Evolutionary conservation across 2,797 vertebrate species (phyloP).

Genomic region (Leptoclinus maculatus): DNA sequence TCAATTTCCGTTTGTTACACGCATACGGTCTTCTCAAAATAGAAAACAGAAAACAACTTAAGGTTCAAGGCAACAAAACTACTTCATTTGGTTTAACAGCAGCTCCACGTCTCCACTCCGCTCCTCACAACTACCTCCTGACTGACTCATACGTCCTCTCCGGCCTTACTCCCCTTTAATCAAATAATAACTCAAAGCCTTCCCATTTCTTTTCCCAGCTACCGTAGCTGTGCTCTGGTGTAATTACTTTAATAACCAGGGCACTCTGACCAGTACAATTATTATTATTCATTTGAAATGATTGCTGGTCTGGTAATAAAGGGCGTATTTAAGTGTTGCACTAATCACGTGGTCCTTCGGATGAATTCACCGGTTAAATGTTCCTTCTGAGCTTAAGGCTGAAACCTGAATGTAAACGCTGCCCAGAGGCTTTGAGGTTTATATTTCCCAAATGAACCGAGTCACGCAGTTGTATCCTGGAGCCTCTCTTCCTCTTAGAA

Average conservation of each 20-base stretch:
- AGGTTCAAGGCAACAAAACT: too few relatives aligned
- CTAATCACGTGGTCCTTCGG: constrained; percentile 3
- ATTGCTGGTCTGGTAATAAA: constrained; percentile 8
- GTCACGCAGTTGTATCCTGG: constrained; percentile 5
- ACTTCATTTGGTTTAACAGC: too few relatives aligned
- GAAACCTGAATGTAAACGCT: constrained; percentile 12
- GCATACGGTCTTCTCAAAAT: too few relatives aligned
- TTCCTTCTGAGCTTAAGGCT: not conserved
- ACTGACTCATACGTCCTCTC: not conserved
- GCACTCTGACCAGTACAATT: constrained; percentile 14
- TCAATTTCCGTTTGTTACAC: too few relatives aligned
- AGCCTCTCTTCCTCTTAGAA: not conserved
- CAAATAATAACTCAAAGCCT: not conserved
- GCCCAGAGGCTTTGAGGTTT: constrained; percentile 4
- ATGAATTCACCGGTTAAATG: constrained; percentile 36
- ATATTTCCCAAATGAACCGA: constrained; percentile 18
- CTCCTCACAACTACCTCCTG: not conserved
- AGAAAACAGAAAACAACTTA: not conserved
- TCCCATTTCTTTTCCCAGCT: not conserved
- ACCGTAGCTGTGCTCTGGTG: not conserved
- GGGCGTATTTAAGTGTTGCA: not conserved
- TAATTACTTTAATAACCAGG: constrained; percentile 25
- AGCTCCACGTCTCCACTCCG: too few relatives aligned
- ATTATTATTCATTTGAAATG: constrained; percentile 27
- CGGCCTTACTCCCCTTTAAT: not conserved